Percentiles rank a stretch among this genome's conserved stretches.
Evolutionary conservation across 2,888 invertebrate genomes (phyloP).

Genomic region (Ormyrus thymus): DNA sequence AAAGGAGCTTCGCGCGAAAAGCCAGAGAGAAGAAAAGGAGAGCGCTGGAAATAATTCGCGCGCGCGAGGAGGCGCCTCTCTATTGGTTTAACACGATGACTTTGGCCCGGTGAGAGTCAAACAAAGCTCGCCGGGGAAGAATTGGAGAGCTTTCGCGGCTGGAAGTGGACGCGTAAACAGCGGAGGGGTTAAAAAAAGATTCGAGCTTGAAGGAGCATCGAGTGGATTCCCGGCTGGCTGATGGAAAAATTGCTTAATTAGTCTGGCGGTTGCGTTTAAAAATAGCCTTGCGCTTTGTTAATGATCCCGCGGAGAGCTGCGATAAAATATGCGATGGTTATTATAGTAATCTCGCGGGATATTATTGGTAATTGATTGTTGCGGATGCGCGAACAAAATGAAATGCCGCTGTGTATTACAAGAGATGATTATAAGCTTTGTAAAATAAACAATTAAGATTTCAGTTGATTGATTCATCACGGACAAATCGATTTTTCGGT

Average conservation of each 20-base stretch:
- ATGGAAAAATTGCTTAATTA: no score
- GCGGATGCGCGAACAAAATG: no score
- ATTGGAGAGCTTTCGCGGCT: not conserved
- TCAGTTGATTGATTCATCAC: no score
- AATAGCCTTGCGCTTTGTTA: not conserved
- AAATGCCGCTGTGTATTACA: no score
- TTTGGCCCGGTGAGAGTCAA: conserved; percentile 22
- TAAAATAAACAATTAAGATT: no score
- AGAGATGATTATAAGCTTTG: no score
- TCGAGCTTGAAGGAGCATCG: not conserved
- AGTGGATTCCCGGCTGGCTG: no score
- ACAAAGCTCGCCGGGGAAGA: conserved; percentile 14
- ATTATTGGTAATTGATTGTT: not conserved
- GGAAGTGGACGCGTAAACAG: not conserved
- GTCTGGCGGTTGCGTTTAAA: not conserved
- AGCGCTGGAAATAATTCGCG: conserved; percentile 26
- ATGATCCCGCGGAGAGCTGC: not conserved
- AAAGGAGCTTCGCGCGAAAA: not conserved
- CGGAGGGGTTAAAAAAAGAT: not conserved
- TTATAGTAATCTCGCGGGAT: not conserved
- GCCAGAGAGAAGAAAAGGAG: not conserved
- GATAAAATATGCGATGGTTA: not conserved
- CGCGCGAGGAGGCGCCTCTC: not conserved
- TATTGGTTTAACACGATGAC: conserved; percentile 32
- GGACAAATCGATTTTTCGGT: no score